A percentile compares a stretch with the other conserved stretches of the same genome.
Conservation (phyloP, 2,888 invertebrate species). For the Phaedon cochleariae region DNA sequence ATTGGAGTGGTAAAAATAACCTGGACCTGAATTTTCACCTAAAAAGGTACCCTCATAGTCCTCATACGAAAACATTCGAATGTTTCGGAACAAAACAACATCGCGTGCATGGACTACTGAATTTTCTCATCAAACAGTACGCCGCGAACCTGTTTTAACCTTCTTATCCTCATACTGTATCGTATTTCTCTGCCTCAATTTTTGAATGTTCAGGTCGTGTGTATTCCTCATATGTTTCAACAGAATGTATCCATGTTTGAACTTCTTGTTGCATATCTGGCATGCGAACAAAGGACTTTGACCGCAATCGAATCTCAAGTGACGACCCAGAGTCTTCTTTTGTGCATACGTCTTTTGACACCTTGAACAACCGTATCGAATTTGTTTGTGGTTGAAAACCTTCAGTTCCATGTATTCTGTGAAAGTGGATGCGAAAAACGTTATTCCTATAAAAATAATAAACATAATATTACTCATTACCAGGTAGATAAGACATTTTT, state of each 20-base stretch:
- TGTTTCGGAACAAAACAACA: too few species aligned
- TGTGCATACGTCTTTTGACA: slow-evolving; percentile 58
- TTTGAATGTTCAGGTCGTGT: slow-evolving; percentile 53
- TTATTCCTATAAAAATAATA: slow-evolving; percentile 44
- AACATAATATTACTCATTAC: not conserved
- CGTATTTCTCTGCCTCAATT: slow-evolving; percentile 46
- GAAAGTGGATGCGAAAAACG: slow-evolving; percentile 55
- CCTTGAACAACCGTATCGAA: slow-evolving; percentile 55
- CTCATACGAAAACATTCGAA: too few species aligned
- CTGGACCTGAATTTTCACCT: too few species aligned
- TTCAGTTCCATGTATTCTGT: slow-evolving; percentile 58
- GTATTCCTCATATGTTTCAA: slow-evolving; percentile 56
- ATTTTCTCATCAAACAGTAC: too few species aligned
- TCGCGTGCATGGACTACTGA: too few species aligned
- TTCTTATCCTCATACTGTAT: slow-evolving; percentile 29
- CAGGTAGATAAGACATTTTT: not conserved
- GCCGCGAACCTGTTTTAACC: slow-evolving; percentile 29
- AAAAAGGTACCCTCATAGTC: too few species aligned
- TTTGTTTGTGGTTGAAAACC: slow-evolving; percentile 52
- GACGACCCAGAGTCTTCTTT: slow-evolving; percentile 60
- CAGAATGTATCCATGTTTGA: slow-evolving; percentile 57
- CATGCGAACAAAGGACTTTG: slow-evolving; percentile 57
- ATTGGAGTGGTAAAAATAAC: too few species aligned
- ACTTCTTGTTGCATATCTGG: slow-evolving; percentile 54
- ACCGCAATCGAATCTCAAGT: slow-evolving; percentile 64